phyloP scores from a whole-genome alignment of 2,888 invertebrate species.

The Acanthosoma haemorrhoidale region DNA sequence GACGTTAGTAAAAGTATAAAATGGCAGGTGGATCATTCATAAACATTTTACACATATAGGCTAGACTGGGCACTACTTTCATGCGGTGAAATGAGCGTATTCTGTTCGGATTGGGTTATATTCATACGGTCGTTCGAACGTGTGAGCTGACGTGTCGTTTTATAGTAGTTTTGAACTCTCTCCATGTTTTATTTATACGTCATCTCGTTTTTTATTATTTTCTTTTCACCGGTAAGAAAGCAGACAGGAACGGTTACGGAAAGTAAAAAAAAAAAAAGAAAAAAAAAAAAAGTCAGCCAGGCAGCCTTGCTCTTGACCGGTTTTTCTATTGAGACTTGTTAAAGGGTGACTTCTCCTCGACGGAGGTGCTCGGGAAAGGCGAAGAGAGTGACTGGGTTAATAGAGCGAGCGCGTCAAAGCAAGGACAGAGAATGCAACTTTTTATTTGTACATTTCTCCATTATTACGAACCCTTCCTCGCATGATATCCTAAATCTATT shows the following conservation, averaged over 20 bases:
- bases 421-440: no score
- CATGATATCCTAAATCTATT: no score
- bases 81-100: no score
- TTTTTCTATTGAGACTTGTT: not conserved
- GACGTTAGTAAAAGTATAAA: no score
- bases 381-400: not conserved
- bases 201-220: not conserved
- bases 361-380: not conserved
- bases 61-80: no score
- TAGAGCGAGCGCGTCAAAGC: not conserved
- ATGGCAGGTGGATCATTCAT: no score
- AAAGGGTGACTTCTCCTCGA: not conserved
- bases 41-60: no score
- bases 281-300: not conserved
- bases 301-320: constrained; percentile 8
- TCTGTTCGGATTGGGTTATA: no score
- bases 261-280: not conserved
- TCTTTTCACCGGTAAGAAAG: not conserved
- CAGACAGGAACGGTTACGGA: no score
- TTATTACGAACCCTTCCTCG: no score
- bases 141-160: not conserved
- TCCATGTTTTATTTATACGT: not conserved
- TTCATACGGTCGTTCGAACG: not conserved
- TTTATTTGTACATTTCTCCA: no score
- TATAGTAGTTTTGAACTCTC: not conserved